Evolutionary conservation across 2,888 invertebrate species (phyloP).

Genomic region (Meghimatium bilineatum): DNA sequence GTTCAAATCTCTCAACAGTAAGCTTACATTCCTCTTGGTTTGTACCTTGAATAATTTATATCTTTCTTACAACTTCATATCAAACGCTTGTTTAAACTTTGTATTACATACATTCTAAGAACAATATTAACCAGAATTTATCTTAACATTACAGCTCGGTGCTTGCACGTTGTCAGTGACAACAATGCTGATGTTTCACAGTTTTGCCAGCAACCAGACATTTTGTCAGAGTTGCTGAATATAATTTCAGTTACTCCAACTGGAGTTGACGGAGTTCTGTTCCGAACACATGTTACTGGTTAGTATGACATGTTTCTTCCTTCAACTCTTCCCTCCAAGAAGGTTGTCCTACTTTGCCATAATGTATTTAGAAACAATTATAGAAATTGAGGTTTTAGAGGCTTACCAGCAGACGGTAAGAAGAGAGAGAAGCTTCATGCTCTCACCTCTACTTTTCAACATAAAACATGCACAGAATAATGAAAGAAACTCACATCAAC

Average conservation of each 20-base stretch:
- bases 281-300: conserved; percentile 53
- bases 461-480: too few species aligned
- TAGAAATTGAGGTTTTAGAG: too few species aligned
- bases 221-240: conserved; percentile 53
- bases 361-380: too few species aligned
- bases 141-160: conserved; percentile 80
- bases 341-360: too few species aligned
- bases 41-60: background rate
- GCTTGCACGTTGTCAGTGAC: conserved; percentile 85
- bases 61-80: too few species aligned
- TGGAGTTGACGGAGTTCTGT: conserved; percentile 45
- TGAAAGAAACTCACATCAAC: too few species aligned
- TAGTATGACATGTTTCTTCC: conserved; percentile 1
- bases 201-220: conserved; percentile 79
- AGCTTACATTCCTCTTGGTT: background rate
- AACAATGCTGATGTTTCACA: conserved; percentile 82
- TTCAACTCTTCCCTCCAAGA: background rate
- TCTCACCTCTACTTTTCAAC: too few species aligned
- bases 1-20: background rate
- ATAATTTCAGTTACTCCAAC: conserved; percentile 47
- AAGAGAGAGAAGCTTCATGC: too few species aligned
- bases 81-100: too few species aligned
- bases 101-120: too few species aligned
- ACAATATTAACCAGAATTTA: too few species aligned
- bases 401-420: too few species aligned